Evolutionary conservation across 2,797 vertebrate genomes (phyloP), one percentile per base, ranked within the genome.

Genomic region (Enteromius viviparus): DNA sequence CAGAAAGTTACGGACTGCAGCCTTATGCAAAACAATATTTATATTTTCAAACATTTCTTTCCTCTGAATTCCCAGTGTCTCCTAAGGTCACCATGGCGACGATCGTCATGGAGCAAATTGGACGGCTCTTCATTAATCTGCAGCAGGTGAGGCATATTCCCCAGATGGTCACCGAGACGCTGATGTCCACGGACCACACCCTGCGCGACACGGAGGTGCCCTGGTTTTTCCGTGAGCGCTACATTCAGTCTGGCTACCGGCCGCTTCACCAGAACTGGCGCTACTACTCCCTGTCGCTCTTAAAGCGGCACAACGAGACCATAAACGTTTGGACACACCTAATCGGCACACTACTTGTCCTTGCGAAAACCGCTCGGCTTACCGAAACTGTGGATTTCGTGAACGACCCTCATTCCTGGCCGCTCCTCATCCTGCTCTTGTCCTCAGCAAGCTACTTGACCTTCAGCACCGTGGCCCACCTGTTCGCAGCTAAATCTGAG

Each of bases 291-390:
- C 90, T 93, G 8, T 96, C 96, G 0, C 87, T 97, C 60, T 97
- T 98, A 92, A 95, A 93, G 90, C 93, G 94, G 78, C 97, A 98
- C 95, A 98, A 98, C 0, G 97, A 98, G 87, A 96, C 96, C 0
- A 37, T 98, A 89, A 98, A 97, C 0, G 91, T 97, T 15, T 98
- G 97, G 97, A 96, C 96, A 0, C 97, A 98, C 86, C 93, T 98
- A 87, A 90, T 95, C 84, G 95, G 96, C 0, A 92, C 94, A 0
- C 71, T 97, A 69, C 82, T 91, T 9, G 85, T 98, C 60, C 90
- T 97, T 79, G 85, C 94, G 23, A 93, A 93, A 29, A 84, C 94
- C 10, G 85, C 81, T 15, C 62, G 90, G 45, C 91, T 98, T 0
- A 76, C 90, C 0, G 91, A 93, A 89, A 91, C 84, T 0, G 94